Evolutionary conservation across 1,140 invertebrate genomes (phyloP), one percentile per base, ranked within the genome.

Genomic region (Aphaenogaster rudis): DNA sequence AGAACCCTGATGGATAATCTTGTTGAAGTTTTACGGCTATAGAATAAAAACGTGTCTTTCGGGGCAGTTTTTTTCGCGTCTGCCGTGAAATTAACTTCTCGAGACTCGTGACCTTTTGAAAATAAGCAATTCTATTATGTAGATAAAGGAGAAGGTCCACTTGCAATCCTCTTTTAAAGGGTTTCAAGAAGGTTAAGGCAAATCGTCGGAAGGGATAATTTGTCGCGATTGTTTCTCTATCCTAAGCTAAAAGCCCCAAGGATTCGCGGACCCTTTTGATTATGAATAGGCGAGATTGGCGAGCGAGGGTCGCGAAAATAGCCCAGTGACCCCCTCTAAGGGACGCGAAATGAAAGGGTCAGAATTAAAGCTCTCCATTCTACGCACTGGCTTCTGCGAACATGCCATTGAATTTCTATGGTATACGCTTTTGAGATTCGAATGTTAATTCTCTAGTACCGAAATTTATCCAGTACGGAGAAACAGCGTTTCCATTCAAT

Each of bases 331-430:
- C 36, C 63, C 36, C 63, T 69, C 61, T 48, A 82, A 86, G 64
- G 78, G 81, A 78, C 63, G 54, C 59, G 61, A 61, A 79, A 88
- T 88, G 77, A 90, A 82, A 91, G 90, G 81, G 82, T 87, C 86
- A 50, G 86, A 81, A 87, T 87, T 84, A 87, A 87, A 84, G 79
- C 74, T 71, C 80, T 84, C 80, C 54, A 76, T 84, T 52, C 69
- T 84, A 50, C 45, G 8, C 45, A 45, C 42, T 45, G 54, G 80
- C 42, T 76, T 74, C 36, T 61, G 54, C 54, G 74, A 77, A 15
- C 54, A 9, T 54, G 69, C 69, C 33, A 48, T n/a, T 76, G 69
- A 81, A 63, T 54, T 71, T 84, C 57, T 61, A 45, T 84, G 28
- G 28, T 61, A 42, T 21, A 48, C 42, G 52, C 48, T 33, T 74